phyloP scores from a whole-genome alignment of 2,797 vertebrate species.

The Falco cherrug region DNA sequence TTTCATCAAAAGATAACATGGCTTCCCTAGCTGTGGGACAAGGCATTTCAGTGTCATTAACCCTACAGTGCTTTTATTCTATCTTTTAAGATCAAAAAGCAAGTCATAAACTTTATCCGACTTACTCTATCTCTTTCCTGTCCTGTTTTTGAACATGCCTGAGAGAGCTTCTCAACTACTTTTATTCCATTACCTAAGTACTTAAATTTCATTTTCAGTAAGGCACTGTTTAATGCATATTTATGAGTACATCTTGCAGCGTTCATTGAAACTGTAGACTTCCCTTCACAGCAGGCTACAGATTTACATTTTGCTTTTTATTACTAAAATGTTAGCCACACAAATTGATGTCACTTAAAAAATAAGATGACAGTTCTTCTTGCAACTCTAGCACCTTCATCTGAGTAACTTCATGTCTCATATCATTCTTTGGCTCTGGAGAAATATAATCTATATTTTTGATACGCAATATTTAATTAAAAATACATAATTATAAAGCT shows the following conservation, averaged over 20 bases:
- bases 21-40: neutral
- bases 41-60: constrained; percentile 12
- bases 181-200: constrained; percentile 76
- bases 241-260: constrained; percentile 77
- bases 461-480: constrained; percentile 59
- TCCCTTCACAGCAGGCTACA: constrained; percentile 73
- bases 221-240: constrained; percentile 81
- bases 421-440: neutral
- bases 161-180: constrained; percentile 69
- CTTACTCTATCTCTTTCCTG: constrained; percentile 20
- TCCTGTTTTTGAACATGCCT: constrained; percentile 28
- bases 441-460: constrained; percentile 49
- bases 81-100: neutral
- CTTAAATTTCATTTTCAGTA: constrained; percentile 80
- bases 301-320: constrained; percentile 79
- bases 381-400: constrained; percentile 57
- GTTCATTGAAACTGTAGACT: constrained; percentile 73
- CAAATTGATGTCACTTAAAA: constrained; percentile 73
- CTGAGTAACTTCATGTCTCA: neutral
- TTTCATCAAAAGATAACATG: neutral
- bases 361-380: constrained; percentile 66
- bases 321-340: constrained; percentile 77
- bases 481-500: constrained; percentile 27
- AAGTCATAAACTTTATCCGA: neutral
- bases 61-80: neutral